phyloP scores from a whole-genome alignment of 2,888 invertebrate genomes.

The Drosophila limbata region DNA sequence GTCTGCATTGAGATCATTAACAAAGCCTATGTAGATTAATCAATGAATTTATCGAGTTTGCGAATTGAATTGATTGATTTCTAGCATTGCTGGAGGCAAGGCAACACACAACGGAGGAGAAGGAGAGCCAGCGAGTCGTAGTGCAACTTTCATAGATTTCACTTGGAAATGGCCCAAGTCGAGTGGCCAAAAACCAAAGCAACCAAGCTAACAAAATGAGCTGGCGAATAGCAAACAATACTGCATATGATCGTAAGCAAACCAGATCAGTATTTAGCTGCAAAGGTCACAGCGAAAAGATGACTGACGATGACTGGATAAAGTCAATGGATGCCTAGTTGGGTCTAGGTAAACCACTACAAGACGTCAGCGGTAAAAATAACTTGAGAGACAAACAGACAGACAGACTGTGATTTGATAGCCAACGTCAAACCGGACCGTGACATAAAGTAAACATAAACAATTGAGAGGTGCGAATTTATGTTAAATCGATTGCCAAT shows the following conservation, averaged over 20 bases:
- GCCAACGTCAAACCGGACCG: conserved; percentile 35
- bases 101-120: conserved; percentile 1
- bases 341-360: conserved; percentile 82
- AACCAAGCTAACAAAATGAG: conserved; percentile 14
- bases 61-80: conserved; percentile 31
- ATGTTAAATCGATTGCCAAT: conserved; percentile 71
- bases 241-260: conserved; percentile 44
- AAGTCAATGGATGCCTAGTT: conserved; percentile 68
- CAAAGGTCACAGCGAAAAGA: conserved; percentile 64
- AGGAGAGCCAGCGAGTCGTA: conserved; percentile 26
- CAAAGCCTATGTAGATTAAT: conserved; percentile 16
- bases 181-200: conserved; percentile 23
- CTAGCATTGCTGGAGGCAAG: conserved; percentile 18
- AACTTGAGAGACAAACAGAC: conserved; percentile 31
- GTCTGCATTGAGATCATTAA: conserved; percentile 25
- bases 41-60: conserved; percentile 10
- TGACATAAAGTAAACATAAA: conserved; percentile 54
- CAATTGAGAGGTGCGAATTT: conserved; percentile 76
- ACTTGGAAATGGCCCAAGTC: conserved; percentile 75
- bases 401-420: conserved; percentile 7
- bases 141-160: conserved; percentile 76
- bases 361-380: conserved; percentile 62
- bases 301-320: conserved; percentile 44
- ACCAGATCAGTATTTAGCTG: conserved; percentile 62
- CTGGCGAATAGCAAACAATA: conserved; percentile 42